Percentiles rank a stretch among this genome's conserved stretches.
phyloP scores from a whole-genome alignment of 2,113 vertebrate genomes.

The Bujurquina vittata region DNA sequence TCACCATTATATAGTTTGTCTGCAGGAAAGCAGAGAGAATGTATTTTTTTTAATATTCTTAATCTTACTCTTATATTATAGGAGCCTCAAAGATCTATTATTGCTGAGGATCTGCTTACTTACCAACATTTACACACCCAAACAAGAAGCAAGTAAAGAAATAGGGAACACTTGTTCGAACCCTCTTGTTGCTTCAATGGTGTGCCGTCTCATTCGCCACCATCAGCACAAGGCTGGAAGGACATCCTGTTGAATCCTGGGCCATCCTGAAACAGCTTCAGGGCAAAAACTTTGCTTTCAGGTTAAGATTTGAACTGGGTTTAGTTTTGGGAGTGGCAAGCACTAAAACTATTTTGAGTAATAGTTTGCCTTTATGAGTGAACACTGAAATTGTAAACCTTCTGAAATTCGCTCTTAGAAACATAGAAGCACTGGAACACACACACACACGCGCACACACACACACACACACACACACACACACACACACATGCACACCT shows the following conservation, averaged over 20 bases:
- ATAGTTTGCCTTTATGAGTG: not conserved
- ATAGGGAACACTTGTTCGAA: not conserved
- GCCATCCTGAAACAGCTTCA: not conserved
- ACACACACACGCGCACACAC: slow-evolving; percentile 26
- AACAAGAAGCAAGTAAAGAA: not conserved
- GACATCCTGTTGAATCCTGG: not conserved
- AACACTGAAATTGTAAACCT: not conserved
- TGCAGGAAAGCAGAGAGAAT: not conserved
- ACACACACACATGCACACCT: slow-evolving; percentile 66
- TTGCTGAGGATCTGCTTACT: not conserved
- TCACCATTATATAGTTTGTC: not conserved
- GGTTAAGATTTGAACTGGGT: not conserved
- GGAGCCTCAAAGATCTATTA: not conserved
- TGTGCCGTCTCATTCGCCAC: not conserved
- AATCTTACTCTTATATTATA: not conserved
- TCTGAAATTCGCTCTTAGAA: slow-evolving; percentile 55
- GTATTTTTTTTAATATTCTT: not conserved
- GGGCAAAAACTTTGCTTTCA: not conserved
- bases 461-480: slow-evolving; percentile 46
- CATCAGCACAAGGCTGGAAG: not conserved
- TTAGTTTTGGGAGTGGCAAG: not conserved
- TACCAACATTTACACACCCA: not conserved
- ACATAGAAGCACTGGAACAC: slow-evolving; percentile 35
- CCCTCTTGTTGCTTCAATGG: not conserved
- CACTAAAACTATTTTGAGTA: not conserved